Base-by-base conservation (phyloP, 2,888 invertebrate species). In the Mythimna pallens region DNA sequence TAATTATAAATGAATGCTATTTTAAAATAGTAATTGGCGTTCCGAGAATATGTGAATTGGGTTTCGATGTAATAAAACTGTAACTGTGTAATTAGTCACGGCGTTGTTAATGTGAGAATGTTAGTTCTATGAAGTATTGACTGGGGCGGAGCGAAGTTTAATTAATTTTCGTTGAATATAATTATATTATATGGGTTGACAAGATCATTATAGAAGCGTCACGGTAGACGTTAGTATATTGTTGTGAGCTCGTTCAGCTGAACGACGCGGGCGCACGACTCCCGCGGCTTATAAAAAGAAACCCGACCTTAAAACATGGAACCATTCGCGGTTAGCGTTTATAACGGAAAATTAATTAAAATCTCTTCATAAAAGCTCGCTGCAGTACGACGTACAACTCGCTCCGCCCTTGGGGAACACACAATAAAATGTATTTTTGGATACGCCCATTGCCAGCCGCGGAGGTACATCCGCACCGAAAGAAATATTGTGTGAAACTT, bases 361-460 rank as follows among this genome's bases (percentile, higher is more conserved):
- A 92, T 92, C 90, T 91, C 89, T 93, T 92, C 90, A 92, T 92
- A 93, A 91, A 91, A 82, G 72, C 78, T 74, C 65, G 83, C 76
- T 85, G 79, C 85, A 84, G 78, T 77, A 81, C 82, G 70, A 74
- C 83, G 81, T 78, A 82, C 82, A 83, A 83, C 76, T 85, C 85
- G 81, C 79, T 77, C 80, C 92, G 95, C 95, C 95, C 95, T 95
- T 95, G 95, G 91, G 89, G 91, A 93, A 92, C 91, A 91, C 92
- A 95, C 94, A 94, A 94, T 94, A 94, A 95, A 95, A 93, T 92
- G 86, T 95, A 95, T 95, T 95, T 95, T 94, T 92, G 92, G 94
- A 93, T 82, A 91, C 91, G 91, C 92, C 93, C 94, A 95, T 94
- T 95, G 95, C 95, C 94, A 94, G 93, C 93, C 93, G 91, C 93